Evolutionary conservation across 2,888 invertebrate species (phyloP), one percentile per base, ranked within the genome.

Genomic region (Uloborus plumipes): DNA sequence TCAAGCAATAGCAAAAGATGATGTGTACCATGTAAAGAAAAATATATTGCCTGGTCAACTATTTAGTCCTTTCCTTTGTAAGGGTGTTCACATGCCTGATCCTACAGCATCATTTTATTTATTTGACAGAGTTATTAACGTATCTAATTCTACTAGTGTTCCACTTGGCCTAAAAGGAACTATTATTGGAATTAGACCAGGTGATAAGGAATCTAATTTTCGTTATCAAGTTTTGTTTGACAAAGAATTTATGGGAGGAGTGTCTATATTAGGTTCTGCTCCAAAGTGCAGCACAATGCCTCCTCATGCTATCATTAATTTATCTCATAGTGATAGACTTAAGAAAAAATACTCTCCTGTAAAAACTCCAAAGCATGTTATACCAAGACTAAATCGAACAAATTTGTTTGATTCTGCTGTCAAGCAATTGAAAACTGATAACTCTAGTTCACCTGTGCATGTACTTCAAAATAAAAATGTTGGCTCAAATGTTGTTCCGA

Each of bases 141-240:
- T 94, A 0, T 91, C 94, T 49, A 92, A 92, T 50, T 92, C 93
- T 71, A 94, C 92, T 87, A 92, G 93, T 0, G 94, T 95, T 18
- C 97, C 97, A 0, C 89, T 94, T 7, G 98, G 97, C 0, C 90
- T 92, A 14, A 92, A 92, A 84, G 99, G 98, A 47, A 97, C 96
- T 0, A 91, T 99, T 0, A 93, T 95, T n/a, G 95, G 91, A 85
- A 89, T 90, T 75, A 84, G 73, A 67, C 31, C 90, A 91, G 75
- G 86, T 1, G 93, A 91, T 87, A 92, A 90, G 69, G 90, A 91
- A 71, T 89, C 90, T 0, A 92, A 93, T 58, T 90, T 90, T 0
- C 85, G 93, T 74, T 95, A 93, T 87, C 95, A 95, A 86, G 91
- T 97, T 26, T 89, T 97, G 77, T 96, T 96, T 88, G 97, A 97